Evolutionary conservation across 1,140 invertebrate genomes (phyloP), one percentile per base, ranked within the genome.

Genomic region (Fragariocoptes setiger): DNA sequence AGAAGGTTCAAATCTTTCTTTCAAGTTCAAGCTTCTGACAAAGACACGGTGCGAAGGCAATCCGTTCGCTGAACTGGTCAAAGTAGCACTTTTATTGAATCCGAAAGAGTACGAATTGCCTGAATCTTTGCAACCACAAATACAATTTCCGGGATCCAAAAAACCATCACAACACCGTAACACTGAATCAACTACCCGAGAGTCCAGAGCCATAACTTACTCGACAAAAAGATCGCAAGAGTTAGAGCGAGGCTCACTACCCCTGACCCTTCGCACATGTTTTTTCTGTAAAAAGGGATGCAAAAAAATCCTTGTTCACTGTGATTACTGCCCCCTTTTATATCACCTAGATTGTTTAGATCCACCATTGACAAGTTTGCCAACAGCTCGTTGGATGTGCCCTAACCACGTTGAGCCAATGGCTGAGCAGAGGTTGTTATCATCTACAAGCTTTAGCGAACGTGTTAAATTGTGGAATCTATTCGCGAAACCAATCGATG

Each of bases 261-360:
- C 75, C 35, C 53, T 80, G 31, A 77, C 79, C 13, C 74, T 76
- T 2, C 69, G 71, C 54, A 57, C 72, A 2, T 86, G 80, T 57
- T 78, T 72, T 52, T 68, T 72, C 49, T 86, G 79, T 53, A 64
- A 65, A 45, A 63, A 53, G 62, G 65, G 41, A 41, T 45, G 41
- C 25, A 41, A 40, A 35, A 42, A 38, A 20, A 42, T 40, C 13
- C 61, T 90, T 36, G 62, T 92, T 21, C 72, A 77, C 38, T 94
- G 86, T 58, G 85, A 92, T 60, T 92, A 77, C 55, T 94, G 86
- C 57, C 71, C 76, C 1, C 57, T 79, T 38, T 67, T 72, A 48
- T 92, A 74, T 56, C 85, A 92, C 57, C 64, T 78, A 46, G 85
- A 94, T 54, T 94, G 86, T 53, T 56, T 92, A 19, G 73, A 86